Conservation (phyloP, 1,140 invertebrate species). For the Drosophila cardini region DNA sequence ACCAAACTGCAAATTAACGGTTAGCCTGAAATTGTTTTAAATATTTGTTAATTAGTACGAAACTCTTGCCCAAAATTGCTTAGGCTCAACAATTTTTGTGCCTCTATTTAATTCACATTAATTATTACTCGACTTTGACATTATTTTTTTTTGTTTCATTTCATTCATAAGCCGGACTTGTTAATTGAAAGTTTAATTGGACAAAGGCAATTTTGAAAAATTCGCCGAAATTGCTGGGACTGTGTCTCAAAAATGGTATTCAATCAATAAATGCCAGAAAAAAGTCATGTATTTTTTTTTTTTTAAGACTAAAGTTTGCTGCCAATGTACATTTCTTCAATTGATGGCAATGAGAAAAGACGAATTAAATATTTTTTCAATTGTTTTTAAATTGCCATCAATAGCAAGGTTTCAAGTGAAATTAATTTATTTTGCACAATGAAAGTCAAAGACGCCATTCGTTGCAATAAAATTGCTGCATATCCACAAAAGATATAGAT, state of each 20-base stretch:
- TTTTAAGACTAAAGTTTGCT: conserved; percentile 34
- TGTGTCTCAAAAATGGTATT: conserved; percentile 24
- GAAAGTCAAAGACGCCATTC: conserved; percentile 76
- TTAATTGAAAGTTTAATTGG: conserved; percentile 64
- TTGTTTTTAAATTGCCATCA: conserved; percentile 81
- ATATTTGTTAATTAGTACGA: background rate
- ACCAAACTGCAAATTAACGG: conserved; percentile 13
- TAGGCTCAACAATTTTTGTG: conserved; percentile 1
- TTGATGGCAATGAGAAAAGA: conserved; percentile 60
- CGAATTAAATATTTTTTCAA: conserved; percentile 73
- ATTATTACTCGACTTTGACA: conserved; percentile 39
- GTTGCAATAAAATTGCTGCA: conserved; percentile 47
- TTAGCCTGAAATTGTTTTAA: background rate
- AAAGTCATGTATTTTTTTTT: conserved; percentile 28
- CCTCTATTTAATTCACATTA: conserved; percentile 40
- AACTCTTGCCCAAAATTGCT: background rate
- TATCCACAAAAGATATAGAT: conserved; percentile 32
- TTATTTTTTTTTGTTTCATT: conserved; percentile 27
- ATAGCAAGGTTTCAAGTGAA: conserved; percentile 79
- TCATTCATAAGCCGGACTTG: conserved; percentile 51
- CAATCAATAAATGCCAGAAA: conserved; percentile 38
- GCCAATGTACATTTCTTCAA: conserved; percentile 58
- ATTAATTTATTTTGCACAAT: conserved; percentile 80
- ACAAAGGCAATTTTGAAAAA: conserved; percentile 53
- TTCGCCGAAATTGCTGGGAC: conserved; percentile 37